Base-by-base conservation (phyloP, 2,888 invertebrate genomes). In the Lissonota sp. region DNA sequence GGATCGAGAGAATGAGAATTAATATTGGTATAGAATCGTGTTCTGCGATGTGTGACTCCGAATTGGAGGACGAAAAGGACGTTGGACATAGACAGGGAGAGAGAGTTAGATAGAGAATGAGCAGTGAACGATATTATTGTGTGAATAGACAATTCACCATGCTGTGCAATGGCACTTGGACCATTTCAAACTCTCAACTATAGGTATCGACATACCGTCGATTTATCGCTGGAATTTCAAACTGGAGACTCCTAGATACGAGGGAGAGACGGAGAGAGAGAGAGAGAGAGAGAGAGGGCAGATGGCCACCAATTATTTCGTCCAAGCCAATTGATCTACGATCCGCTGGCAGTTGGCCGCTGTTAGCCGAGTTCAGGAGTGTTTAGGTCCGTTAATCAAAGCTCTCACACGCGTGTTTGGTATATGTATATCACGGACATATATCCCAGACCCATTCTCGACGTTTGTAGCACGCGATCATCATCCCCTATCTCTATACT, bases 301-400 rank as follows among this genome's bases (percentile, higher is more conserved):
- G 44, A 73, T 70, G 63, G 40, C 62, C 80, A 66, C 80, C 84
- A 79, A 84, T 83, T 81, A 84, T 79, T 79, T 51, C 63, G 66
- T 46, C 44, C 51, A 64, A 76, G 64, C 69, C 70, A 74, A 83
- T 84, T 81, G 79, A 80, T 79, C 58, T 42, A 62, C 49, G 75
- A 86, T 83, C 78, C 51, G 12, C 14, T 53, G 37, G 63, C 55
- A 63, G 39, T n/a, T 69, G 14, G 46, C 44, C 58, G 26, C 49
- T 49, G 44, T 12, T 12, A 53, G 53, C 14, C 6, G 49, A 67
- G 67, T 16, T 12, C 49, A 69, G 60, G 57, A 70, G 63, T 79
- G 58, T 39, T 76, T 62, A 63, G 67, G 42, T 63, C 49, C 57
- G 62, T 67, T 62, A 67, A 72, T 63, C 49, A 72, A 44, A 72